Evolutionary conservation across 2,888 invertebrate species (phyloP).

Genomic region (Drosophila subquinaria): DNA sequence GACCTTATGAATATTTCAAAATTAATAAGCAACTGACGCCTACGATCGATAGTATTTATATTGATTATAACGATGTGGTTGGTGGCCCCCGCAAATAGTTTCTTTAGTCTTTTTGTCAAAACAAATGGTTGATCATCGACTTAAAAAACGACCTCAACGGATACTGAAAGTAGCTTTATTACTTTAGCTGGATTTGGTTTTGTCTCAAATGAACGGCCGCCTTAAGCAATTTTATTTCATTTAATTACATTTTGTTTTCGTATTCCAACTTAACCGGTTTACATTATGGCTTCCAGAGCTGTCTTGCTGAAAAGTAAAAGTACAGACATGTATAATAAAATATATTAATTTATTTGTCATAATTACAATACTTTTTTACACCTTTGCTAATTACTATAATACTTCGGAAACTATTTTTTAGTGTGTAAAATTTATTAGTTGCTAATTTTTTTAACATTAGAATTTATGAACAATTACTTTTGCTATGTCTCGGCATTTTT

Average conservation of each 20-base stretch:
- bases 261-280: conserved; percentile 62
- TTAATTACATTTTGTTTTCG: conserved; percentile 64
- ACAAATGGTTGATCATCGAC: conserved; percentile 22
- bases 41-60: conserved; percentile 15
- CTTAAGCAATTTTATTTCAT: conserved; percentile 39
- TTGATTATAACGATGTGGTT: neutral
- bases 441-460: conserved; percentile 47
- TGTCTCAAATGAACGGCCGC: conserved; percentile 15
- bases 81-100: conserved; percentile 34
- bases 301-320: conserved; percentile 23
- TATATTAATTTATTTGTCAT: neutral
- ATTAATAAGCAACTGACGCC: conserved; percentile 41
- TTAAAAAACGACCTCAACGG: neutral
- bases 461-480: conserved; percentile 13
- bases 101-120: conserved; percentile 14
- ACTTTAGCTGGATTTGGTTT: conserved; percentile 22
- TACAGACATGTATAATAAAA: conserved; percentile 6
- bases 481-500: conserved; percentile 35
- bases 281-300: conserved; percentile 32
- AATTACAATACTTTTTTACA: conserved; percentile 1
- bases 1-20: conserved; percentile 36
- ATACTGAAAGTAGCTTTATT: conserved; percentile 30
- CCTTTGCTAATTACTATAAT: conserved; percentile 1
- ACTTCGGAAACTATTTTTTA: neutral
- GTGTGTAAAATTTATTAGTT: conserved; percentile 44